Evolutionary conservation across 1,140 invertebrate species (phyloP).

Genomic region (Bilobella aurantiaca): DNA sequence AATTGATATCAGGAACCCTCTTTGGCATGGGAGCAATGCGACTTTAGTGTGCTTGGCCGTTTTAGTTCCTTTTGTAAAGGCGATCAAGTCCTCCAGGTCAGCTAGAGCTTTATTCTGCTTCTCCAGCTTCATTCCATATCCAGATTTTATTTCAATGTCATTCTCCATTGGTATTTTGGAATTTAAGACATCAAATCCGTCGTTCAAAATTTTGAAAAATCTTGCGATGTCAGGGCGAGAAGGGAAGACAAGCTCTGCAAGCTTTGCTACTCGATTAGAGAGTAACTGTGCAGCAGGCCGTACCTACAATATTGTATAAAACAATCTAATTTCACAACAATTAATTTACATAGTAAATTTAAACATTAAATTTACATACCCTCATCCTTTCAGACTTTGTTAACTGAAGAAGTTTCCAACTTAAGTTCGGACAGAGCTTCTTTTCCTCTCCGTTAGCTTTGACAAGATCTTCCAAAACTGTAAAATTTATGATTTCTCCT

Average conservation of each 20-base stretch:
- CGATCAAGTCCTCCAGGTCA: conserved; percentile 9
- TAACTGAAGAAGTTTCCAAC: neutral
- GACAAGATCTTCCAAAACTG: conserved; percentile 11
- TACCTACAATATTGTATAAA: too few species aligned
- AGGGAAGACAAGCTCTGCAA: conserved; percentile 1
- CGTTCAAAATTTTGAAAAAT: conserved; percentile 25
- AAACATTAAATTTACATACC: conserved; percentile 24
- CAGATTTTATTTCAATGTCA: conserved; percentile 8
- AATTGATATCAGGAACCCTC: conserved; percentile 14
- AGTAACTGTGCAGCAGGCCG: conserved; percentile 3
- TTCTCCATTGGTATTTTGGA: conserved; percentile 10
- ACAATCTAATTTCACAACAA: neutral
- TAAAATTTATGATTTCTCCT: neutral
- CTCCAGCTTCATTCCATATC: conserved; percentile 13
- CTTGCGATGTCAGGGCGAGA: conserved; percentile 5
- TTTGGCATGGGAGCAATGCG: conserved; percentile 25
- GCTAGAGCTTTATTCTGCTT: conserved; percentile 13
- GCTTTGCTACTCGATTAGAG: conserved; percentile 22
- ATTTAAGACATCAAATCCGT: conserved; percentile 32
- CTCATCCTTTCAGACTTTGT: conserved; percentile 11
- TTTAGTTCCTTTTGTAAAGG: neutral
- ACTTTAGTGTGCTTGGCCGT: neutral
- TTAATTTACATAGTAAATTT: neutral
- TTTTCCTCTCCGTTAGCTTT: conserved; percentile 7
- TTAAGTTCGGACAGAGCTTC: conserved; percentile 6